These are phyloP conservation scores for Brachyhypopomus occidentalis DNA, from an alignment of 2,113 vertebrate species.

Conservation along the genomic window DNA sequence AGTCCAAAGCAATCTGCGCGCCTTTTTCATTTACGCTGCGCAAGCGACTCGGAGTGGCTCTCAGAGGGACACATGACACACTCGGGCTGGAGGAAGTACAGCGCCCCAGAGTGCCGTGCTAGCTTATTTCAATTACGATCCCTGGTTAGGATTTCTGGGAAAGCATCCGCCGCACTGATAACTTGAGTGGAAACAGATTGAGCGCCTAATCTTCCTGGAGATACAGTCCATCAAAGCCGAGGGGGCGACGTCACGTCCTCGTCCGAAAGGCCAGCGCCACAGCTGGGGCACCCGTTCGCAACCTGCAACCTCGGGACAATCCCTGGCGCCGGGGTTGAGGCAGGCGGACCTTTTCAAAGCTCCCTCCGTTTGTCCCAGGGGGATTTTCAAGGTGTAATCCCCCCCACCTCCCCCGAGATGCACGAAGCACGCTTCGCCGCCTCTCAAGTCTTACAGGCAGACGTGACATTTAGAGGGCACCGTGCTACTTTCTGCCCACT, in stretches of 20 bases:
- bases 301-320: neutral
- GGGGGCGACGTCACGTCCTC: neutral
- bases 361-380: slow-evolving; percentile 20
- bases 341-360: slow-evolving; percentile 39
- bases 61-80: neutral
- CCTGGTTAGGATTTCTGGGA: neutral
- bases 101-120: neutral
- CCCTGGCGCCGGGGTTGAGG: neutral
- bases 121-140: slow-evolving; percentile 15
- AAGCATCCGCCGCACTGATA: slow-evolving; percentile 11
- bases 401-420: slow-evolving; percentile 30
- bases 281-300: slow-evolving; percentile 30
- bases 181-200: slow-evolving; percentile 11
- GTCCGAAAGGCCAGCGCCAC: slow-evolving; percentile 27
- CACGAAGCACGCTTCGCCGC: slow-evolving; percentile 49
- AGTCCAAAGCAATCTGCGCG: neutral
- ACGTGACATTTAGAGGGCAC: slow-evolving; percentile 59
- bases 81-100: slow-evolving; percentile 8
- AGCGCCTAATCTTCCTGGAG: slow-evolving; percentile 1
- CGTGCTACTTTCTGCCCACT: slow-evolving; percentile 38
- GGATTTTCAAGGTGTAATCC: slow-evolving; percentile 50
- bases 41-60: neutral
- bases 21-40: neutral
- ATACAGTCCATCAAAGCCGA: slow-evolving; percentile 26
- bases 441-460: slow-evolving; percentile 22